Evolutionary conservation across 2,113 vertebrate genomes (phyloP), one percentile per base, ranked within the genome.

Genomic region (Sinocyclocheilus grahami): DNA sequence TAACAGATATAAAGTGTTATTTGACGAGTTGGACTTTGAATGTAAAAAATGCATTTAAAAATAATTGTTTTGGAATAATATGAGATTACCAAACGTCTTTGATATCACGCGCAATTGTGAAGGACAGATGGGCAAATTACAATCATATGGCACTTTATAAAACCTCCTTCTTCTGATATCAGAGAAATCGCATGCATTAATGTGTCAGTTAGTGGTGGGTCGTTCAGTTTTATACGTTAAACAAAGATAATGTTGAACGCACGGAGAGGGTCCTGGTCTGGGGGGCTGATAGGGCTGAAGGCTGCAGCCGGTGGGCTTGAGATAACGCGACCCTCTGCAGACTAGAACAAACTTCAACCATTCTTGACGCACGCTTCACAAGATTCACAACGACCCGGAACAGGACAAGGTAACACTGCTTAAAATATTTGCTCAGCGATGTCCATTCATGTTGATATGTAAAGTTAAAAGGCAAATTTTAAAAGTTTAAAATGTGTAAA

Each of bases 321-420:
- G 88, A 89, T 89, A 89, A 87, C 82, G 30, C 37, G 51, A 33
- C 6, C 33, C 60, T 27, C 22, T 53, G 67, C 39, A 71, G 20
- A 71, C 12, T 1, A 65, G 51, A 33, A 63, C n/a, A 46, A 46
- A 79, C 75, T 30, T 55, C 39, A 63, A 53, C 20, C 58, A 11
- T 42, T 12, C 10, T 16, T 0, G 42, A 30, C 80, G 39, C 24
- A 69, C 80, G 11, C 69, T 27, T 30, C 11, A 7, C 46, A 53
- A 37, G 24, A 77, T 13, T 65, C 27, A 62, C 10, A 71, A 39
- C 51, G 20, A 60, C 20, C 13, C 2, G 10, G 42, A 22, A 20
- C 5, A 69, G 18, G 2, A 30, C 48, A 3, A 86, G 87, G 87
- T 88, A 88, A 84, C 18, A 4, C 16, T 22, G 8, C 51, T 51